These are phyloP conservation scores for Peromyscus californicus DNA, from an alignment of 2,113 vertebrate species.

Conservation along the genomic window DNA sequence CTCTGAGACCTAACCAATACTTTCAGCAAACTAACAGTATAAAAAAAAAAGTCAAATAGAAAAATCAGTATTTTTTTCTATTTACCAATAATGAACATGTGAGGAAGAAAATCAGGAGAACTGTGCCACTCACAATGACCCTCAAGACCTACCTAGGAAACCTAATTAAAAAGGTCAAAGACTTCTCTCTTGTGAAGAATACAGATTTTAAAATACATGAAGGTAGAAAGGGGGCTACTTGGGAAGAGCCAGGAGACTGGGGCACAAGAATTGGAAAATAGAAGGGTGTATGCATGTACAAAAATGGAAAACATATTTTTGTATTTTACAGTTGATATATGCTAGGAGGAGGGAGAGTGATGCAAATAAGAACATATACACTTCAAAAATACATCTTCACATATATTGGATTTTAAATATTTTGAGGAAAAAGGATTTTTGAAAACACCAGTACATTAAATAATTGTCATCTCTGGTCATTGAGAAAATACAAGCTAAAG, in stretches of 20 bases:
- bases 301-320: neutral
- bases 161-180: neutral
- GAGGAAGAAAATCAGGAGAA: neutral
- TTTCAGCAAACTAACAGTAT: neutral
- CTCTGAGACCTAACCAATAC: neutral
- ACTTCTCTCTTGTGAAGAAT: neutral
- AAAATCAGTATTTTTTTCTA: neutral
- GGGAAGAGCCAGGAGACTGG: neutral
- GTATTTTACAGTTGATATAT: neutral
- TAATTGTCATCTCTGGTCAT: neutral
- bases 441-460: neutral
- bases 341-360: neutral
- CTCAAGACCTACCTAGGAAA: neutral
- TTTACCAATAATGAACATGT: neutral
- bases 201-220: neutral
- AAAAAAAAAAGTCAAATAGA: neutral
- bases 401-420: constrained; percentile 31
- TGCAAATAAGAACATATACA: neutral
- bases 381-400: neutral
- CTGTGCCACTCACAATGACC: neutral
- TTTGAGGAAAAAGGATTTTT: constrained; percentile 32
- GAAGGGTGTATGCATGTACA: neutral
- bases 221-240: neutral
- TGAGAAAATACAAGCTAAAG: constrained; percentile 33
- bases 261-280: neutral